phyloP scores from a whole-genome alignment of 2,888 invertebrate genomes.

The Hydrotaea diabolus region DNA sequence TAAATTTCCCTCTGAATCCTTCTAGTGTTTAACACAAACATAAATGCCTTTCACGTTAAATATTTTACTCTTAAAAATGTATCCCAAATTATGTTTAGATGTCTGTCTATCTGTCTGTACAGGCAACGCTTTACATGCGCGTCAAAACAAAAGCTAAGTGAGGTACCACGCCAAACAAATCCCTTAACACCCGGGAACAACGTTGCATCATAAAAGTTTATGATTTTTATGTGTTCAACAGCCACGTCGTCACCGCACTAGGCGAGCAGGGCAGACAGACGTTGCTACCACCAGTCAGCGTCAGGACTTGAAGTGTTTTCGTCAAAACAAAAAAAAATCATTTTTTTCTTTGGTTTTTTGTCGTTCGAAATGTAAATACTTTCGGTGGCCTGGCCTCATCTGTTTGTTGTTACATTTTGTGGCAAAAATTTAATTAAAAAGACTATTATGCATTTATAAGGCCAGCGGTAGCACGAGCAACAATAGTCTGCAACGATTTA shows the following conservation, averaged over 20 bases:
- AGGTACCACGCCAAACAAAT: conserved; percentile 14
- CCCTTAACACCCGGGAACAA: conserved; percentile 46
- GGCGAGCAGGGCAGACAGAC: conserved; percentile 5
- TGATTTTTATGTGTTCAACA: conserved; percentile 51
- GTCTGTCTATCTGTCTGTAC: not conserved
- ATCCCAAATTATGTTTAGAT: not conserved
- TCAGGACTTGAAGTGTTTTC: conserved; percentile 47
- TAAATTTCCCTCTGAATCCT: conserved; percentile 4
- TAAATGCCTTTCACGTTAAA: conserved; percentile 15
- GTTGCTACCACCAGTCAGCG: not conserved
- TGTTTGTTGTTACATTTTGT: conserved; percentile 67
- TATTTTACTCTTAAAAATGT: conserved; percentile 1
- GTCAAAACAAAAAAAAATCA: conserved; percentile 41
- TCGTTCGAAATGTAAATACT: conserved; percentile 24
- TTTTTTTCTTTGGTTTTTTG: not conserved
- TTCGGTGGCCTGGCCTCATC: conserved; percentile 63
- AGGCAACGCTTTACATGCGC: not conserved
- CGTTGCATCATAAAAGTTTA: conserved; percentile 55
- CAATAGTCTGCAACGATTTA: conserved; percentile 47
- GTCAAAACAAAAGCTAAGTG: conserved; percentile 10
- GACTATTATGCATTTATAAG: conserved; percentile 44
- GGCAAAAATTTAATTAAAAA: conserved; percentile 70
- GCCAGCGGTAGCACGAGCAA: not conserved
- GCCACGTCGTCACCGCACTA: conserved; percentile 23
- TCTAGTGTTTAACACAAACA: not conserved